phyloP scores from a whole-genome alignment of 2,113 vertebrate genomes.

The Dromiciops gliroides region DNA sequence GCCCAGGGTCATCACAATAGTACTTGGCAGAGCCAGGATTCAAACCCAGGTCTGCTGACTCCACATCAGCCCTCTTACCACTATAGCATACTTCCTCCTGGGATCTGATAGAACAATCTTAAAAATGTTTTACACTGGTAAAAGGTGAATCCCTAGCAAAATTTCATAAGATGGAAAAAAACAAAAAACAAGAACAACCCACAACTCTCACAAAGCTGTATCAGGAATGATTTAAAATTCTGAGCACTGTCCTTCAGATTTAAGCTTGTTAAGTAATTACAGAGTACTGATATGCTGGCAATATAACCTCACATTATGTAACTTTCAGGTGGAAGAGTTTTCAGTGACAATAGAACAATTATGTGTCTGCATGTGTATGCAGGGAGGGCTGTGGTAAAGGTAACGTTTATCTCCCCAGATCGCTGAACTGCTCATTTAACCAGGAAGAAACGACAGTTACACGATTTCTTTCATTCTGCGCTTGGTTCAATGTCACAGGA shows the following conservation, averaged over 20 bases:
- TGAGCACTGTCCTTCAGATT: neutral
- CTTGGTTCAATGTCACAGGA: neutral
- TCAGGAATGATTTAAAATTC: neutral
- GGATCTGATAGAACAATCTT: neutral
- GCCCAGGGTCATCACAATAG: too few relatives aligned
- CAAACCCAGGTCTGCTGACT: neutral
- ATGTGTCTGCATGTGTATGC: too few relatives aligned
- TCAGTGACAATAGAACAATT: too few relatives aligned
- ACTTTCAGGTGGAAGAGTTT: neutral
- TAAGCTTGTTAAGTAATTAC: neutral
- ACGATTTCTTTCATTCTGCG: neutral
- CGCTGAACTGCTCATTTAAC: neutral
- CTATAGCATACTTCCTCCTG: neutral
- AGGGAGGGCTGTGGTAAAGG: neutral
- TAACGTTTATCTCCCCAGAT: neutral
- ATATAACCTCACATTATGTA: neutral
- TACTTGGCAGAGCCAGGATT: neutral
- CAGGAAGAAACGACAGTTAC: neutral
- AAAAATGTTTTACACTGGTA: neutral
- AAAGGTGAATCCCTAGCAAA: too few relatives aligned
- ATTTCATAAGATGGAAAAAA: neutral
- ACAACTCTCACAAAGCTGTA: neutral
- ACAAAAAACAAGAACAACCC: neutral
- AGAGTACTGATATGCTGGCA: neutral
- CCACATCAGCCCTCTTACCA: neutral